Percentiles rank a stretch among this genome's conserved stretches.
Conservation (phyloP, 2,888 invertebrate genomes). For the Eupithecia dodoneata region DNA sequence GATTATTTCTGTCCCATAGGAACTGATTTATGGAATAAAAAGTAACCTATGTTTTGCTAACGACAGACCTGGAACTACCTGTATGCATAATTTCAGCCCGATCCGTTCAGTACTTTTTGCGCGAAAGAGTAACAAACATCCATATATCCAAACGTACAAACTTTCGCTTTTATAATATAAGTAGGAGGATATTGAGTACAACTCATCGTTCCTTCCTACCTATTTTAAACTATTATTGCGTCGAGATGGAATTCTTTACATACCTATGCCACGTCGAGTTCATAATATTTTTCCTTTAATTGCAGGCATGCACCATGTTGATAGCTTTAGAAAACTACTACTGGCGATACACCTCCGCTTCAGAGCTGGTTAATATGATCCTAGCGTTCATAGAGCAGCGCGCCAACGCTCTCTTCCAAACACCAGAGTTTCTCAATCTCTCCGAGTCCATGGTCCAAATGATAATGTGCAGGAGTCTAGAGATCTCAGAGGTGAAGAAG, state of each 20-base stretch:
- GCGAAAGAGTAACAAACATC: no score
- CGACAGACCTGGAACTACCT: no score
- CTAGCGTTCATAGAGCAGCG: conserved; percentile 94
- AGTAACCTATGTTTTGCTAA: no score
- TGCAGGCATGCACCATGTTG: conserved; percentile 94
- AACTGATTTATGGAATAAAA: no score
- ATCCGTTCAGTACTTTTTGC: no score
- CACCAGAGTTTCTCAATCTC: conserved; percentile 92
- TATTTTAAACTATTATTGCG: background rate
- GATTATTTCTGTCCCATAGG: no score
- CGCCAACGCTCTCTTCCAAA: conserved; percentile 93
- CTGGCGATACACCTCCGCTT: conserved; percentile 97
- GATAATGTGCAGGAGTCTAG: conserved; percentile 96
- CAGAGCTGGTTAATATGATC: conserved; percentile 97
- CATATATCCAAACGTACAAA: no score
- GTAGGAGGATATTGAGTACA: background rate
- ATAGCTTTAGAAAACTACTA: conserved; percentile 97
- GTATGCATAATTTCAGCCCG: no score
- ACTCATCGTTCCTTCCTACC: background rate
- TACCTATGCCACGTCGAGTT: background rate
- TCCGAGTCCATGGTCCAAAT: conserved; percentile 98
- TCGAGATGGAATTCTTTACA: background rate
- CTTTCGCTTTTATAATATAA: no score
- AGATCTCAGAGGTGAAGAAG: conserved; percentile 94
- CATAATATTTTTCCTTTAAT: conserved; percentile 20